Evolutionary conservation across 2,797 vertebrate species (phyloP).

Genomic region (Arrhamphus sclerolepis): DNA sequence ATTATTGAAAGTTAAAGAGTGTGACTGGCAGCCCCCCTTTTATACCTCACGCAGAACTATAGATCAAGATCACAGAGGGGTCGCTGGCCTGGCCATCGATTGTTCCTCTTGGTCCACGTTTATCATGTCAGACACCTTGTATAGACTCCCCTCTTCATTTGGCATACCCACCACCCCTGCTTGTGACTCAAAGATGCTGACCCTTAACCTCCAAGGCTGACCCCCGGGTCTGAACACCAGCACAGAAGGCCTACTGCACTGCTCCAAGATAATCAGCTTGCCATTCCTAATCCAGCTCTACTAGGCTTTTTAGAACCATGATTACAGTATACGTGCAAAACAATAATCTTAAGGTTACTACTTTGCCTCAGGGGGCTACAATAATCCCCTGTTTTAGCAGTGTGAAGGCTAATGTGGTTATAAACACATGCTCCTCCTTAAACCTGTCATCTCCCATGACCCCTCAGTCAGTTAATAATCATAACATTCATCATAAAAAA

Average conservation of each 20-base stretch:
- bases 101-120: constrained; percentile 32
- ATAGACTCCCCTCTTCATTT: constrained; percentile 43
- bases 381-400: constrained; percentile 44
- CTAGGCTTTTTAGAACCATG: constrained; percentile 8
- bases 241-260: constrained; percentile 16
- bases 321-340: constrained; percentile 33
- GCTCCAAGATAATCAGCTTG: constrained; percentile 60
- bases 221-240: constrained; percentile 22
- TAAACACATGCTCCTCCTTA: constrained; percentile 10
- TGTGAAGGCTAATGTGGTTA: constrained; percentile 27
- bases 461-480: neutral
- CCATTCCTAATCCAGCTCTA: constrained; percentile 24
- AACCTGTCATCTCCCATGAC: neutral
- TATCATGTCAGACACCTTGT: constrained; percentile 54
- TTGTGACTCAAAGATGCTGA: constrained; percentile 43
- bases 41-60: constrained; percentile 23
- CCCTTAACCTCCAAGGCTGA: constrained; percentile 46
- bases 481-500: neutral
- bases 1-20: constrained; percentile 25
- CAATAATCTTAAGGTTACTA: constrained; percentile 28
- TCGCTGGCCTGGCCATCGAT: constrained; percentile 26
- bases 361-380: constrained; percentile 25
- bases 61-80: constrained; percentile 41
- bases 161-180: constrained; percentile 26
- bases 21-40: constrained; percentile 20